These are phyloP conservation scores for Ptychochromis oligacanthus DNA, from an alignment of 2,113 vertebrate genomes.

Conservation along the genomic window DNA sequence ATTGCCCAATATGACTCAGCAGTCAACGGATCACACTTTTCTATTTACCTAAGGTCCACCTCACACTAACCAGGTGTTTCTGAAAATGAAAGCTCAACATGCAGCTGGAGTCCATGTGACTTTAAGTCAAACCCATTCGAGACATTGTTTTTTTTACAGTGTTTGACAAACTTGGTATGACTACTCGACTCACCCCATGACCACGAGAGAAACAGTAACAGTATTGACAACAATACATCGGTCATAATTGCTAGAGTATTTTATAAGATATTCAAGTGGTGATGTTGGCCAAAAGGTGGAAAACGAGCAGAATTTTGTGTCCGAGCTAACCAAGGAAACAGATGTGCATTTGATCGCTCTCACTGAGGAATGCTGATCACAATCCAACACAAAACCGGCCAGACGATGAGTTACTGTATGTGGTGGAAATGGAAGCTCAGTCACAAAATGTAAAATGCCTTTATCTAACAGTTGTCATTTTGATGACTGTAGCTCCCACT, in stretches of 20 bases:
- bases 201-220: conserved; percentile 62
- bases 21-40: background rate
- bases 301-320: conserved; percentile 15
- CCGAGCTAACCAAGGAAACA: background rate
- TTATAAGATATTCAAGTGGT: conserved; percentile 41
- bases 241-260: conserved; percentile 51
- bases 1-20: background rate
- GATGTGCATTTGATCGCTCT: background rate
- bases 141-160: conserved; percentile 24
- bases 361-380: background rate
- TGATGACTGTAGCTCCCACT: conserved; percentile 14
- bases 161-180: conserved; percentile 43
- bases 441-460: conserved; percentile 21
- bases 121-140: conserved; percentile 41
- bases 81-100: conserved; percentile 25
- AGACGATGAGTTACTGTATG: conserved; percentile 10
- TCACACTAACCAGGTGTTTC: background rate
- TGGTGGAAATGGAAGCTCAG: conserved; percentile 15
- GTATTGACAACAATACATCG: conserved; percentile 62
- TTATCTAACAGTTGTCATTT: conserved; percentile 5
- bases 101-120: conserved; percentile 55
- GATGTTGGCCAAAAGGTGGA: conserved; percentile 10
- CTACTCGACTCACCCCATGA: conserved; percentile 37
- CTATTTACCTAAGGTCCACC: background rate
- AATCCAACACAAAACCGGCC: conserved; percentile 15